Evolutionary conservation across 1,140 invertebrate genomes (phyloP), one percentile per base, ranked within the genome.

Genomic region (Drosophila lacteicornis): DNA sequence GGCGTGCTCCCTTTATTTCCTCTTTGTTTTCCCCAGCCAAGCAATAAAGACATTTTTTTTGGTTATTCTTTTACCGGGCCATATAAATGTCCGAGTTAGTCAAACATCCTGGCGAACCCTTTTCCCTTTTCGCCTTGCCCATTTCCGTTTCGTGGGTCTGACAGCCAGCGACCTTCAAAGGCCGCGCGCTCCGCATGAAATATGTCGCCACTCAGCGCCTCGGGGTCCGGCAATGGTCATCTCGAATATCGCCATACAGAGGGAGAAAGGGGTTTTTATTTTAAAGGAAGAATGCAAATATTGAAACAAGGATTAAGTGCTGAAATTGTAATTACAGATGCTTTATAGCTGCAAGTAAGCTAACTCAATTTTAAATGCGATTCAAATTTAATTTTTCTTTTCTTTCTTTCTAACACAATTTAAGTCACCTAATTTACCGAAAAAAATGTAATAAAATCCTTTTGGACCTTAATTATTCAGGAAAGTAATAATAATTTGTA

Each of bases 81-180:
- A 73, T 69, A 84, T 84, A 80, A 87, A 87, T 84, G 77, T 75
- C 69, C 49, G 13, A 80, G 84, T 88, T 84, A 90, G 85, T 81
- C 74, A 79, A 88, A 88, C 66, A 75, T 66, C 66, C 56, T 58
- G 57, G 78, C 36, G 46, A 74, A 81, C 76, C 75, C 85, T 73
- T 88, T 88, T 83, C 40, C 27, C 38, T 59, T 67, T 51, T 47
- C 47, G 40, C 65, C 36, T 11, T 78, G 57, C 49, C 42, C 69
- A 51, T 50, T 56, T 56, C 53, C 53, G 53, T 56, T 55, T 46
- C 33, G 42, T 68, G 59, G 51, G 46, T 67, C 53, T 67, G 47
- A 51, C 55, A 62, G 55, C 2, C 53, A n/a, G 75, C 50, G 75
- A 57, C 74, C 75, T 78, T 78, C 74, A 78, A 69, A 62, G 68